A percentile compares a stretch with the other conserved stretches of the same genome.
These are phyloP conservation scores for Pseudocheirus occidentalis DNA, from an alignment of 2,797 vertebrate species.

Conservation along the genomic window DNA sequence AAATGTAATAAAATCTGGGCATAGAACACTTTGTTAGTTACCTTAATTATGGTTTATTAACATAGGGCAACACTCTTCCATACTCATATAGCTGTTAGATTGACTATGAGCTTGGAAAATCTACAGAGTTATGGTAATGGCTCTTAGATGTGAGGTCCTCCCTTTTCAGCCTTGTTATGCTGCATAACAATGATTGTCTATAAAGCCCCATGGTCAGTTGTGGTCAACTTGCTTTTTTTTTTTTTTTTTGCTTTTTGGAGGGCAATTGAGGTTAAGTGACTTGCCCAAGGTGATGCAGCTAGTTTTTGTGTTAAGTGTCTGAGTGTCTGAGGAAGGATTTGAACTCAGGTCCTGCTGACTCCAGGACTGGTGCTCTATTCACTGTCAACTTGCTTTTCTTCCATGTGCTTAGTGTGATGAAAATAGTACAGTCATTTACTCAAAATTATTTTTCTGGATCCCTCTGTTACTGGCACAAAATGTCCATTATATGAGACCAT, in stretches of 20 bases:
- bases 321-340: no score
- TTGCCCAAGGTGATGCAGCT: no score
- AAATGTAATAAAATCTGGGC: not conserved
- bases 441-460: slow-evolving; percentile 10
- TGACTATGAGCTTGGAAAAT: not conserved
- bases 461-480: not conserved
- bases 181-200: not conserved
- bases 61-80: not conserved
- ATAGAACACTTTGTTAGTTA: not conserved
- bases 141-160: not conserved
- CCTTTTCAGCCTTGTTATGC: not conserved
- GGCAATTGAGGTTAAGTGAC: no score
- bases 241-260: no score
- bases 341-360: no score
- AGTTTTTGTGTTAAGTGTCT: no score
- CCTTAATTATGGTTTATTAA: not conserved
- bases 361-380: no score
- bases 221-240: not conserved
- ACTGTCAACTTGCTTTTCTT: not conserved
- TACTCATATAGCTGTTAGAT: not conserved
- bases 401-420: not conserved
- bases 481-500: not conserved
- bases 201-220: slow-evolving; percentile 11
- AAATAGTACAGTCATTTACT: not conserved
- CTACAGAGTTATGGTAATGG: not conserved